phyloP scores from a whole-genome alignment of 64 coral and sea anemone genomes.

The Acropora yongei region DNA sequence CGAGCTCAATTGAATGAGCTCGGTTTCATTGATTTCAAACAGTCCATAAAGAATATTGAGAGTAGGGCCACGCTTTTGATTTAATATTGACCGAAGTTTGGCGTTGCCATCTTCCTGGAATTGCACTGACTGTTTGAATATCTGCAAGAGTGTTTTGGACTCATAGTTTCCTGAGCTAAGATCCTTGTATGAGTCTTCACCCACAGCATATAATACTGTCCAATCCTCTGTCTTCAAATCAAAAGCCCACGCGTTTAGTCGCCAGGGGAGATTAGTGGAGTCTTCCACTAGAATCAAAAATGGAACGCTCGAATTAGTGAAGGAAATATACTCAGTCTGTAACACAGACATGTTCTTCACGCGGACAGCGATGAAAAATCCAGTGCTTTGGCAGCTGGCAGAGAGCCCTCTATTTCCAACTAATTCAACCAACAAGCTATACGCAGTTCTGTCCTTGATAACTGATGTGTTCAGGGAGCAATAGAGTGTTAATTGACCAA shows the following conservation, averaged over 20 bases:
- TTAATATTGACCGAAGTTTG: background rate
- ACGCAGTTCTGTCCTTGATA: constrained; percentile 18
- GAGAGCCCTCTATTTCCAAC: constrained; percentile 1
- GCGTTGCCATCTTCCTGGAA: background rate
- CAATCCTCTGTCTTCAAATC: constrained; percentile 32
- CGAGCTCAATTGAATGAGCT: background rate
- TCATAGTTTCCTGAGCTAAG: background rate
- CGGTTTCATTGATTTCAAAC: constrained; percentile 31
- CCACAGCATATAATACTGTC: constrained; percentile 22
- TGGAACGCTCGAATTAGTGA: constrained; percentile 15
- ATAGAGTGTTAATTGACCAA: constrained; percentile 34
- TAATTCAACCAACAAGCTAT: constrained; percentile 28
- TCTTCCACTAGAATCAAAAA: constrained; percentile 27
- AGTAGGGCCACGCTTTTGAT: background rate
- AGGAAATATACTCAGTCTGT: background rate
- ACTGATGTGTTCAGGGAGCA: constrained; percentile 8
- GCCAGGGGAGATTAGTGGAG: constrained; percentile 43
- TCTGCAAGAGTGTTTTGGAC: background rate
- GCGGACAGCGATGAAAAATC: constrained; percentile 33
- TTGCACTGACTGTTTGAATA: constrained; percentile 27
- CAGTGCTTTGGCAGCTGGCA: constrained; percentile 13
- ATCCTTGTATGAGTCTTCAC: background rate
- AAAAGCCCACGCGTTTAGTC: constrained; percentile 35
- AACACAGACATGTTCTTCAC: constrained; percentile 14
- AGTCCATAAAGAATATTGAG: background rate